Base-by-base conservation (phyloP, 1,140 invertebrate genomes). In the Diabrotica virgifera region DNA sequence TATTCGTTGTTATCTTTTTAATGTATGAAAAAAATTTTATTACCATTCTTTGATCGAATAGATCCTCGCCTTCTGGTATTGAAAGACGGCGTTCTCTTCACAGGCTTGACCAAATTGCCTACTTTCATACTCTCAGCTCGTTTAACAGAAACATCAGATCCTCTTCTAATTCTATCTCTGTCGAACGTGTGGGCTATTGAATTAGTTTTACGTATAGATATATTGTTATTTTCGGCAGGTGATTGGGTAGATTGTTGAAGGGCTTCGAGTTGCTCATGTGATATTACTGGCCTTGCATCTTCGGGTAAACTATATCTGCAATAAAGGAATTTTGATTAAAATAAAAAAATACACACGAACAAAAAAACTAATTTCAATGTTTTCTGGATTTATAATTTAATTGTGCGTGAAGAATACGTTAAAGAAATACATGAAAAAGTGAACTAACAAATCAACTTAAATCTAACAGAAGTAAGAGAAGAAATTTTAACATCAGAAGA, bases 21-120 rank as follows among this genome's bases (percentile, higher is more conserved):
- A 11, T 24, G 24, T 3, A 9, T 51, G 12, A 37, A 12, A 35
- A 64, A 50, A 5, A 50, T 0, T 57, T 67, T 65, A 70, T 71
- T 70, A 60, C 65, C 24, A 57, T 67, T 61, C 59, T 65, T 73
- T 52, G 73, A 55, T 63, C 70, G 74, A 54, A 77, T 74, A 10
- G 72, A 82, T 67, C 73, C 70, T 13, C 75, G 65, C 55, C 95
- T 83, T 13, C 95, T 84, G 0, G 96, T 97, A 5, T 93, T 98
- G 79, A 99, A 98, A 70, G 94, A 96, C 0, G 96, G 94, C 0
- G 95, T 97, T 67, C 95, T 84, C 77, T 96, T 95, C 6, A 91
- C 86, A 66, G 91, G 91, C 71, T 87, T 87, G 24, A 79, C 77
- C 52, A 51, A 84, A 83, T 5, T 81, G 81, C 62, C 90, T 86